Evolutionary conservation across 2,888 invertebrate genomes (phyloP), one percentile per base, ranked within the genome.

Genomic region (Hydropsyche betteni): DNA sequence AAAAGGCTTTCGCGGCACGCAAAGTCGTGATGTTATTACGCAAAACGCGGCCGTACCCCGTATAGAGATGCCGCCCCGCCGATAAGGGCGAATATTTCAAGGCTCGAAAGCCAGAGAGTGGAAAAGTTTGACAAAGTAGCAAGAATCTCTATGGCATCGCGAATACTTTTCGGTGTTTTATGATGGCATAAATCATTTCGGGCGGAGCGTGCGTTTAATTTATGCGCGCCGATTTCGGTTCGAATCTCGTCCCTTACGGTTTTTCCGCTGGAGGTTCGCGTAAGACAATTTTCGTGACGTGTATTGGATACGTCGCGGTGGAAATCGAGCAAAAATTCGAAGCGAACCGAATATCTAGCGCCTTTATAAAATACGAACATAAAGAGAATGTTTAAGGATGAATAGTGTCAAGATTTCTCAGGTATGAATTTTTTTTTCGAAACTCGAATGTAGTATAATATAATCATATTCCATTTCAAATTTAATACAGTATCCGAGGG

Each of bases 41-140:
- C 16, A 55, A 55, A 55, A 55, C 55, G 55, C n/a, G 55, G n/a
- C 55, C 55, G n/a, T 55, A 6, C 5, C 55, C 16, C n/a, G 16
- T 14, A 55, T 8, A 16, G 55, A 55, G 51, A 51, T 51, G 8
- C 51, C 51, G n/a, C 51, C 10, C 51, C n/a, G 55, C 14, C 55
- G 55, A 55, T 55, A 55, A 55, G 55, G 55, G 55, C 55, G 55
- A 55, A 55, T 55, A 55, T 55, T 55, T 55, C 55, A 55, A 16
- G 16, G 55, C 55, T n/a, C 14, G 12, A 55, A 55, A 55, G 55
- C 10, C 55, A 16, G 10, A 55, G 16, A 55, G 16, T 55, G 55
- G n/a, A 55, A 55, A 55, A 55, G 12, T 55, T 55, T 55, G 55
- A 55, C 55, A 55, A 55, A 55, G 55, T 55, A 55, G 55, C 16